Evolutionary conservation across 2,797 vertebrate genomes (phyloP).

Genomic region (Emydoidea blandingii): DNA sequence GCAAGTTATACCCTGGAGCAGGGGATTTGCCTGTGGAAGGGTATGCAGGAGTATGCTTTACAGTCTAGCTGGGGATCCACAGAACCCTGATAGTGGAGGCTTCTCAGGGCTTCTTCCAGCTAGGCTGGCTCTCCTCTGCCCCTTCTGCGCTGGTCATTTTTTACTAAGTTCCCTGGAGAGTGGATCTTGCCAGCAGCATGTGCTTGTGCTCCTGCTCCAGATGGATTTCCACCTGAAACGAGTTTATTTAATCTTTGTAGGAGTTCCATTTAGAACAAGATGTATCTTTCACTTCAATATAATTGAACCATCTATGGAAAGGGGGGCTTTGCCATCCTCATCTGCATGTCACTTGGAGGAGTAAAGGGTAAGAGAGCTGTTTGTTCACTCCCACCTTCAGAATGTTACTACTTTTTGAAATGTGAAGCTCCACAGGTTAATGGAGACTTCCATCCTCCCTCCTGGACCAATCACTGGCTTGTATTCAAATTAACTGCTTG

Average conservation of each 20-base stretch:
- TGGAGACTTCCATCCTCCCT: background rate
- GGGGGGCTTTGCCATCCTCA: background rate
- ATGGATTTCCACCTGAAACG: background rate
- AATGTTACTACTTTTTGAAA: background rate
- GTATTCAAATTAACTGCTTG: background rate
- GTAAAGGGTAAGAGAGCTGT: background rate
- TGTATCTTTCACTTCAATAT: background rate
- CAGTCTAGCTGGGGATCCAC: background rate
- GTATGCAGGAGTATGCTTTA: background rate
- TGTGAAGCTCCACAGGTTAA: background rate
- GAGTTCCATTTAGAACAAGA: background rate
- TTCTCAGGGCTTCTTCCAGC: background rate
- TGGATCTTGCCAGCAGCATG: background rate
- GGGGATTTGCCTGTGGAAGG: background rate
- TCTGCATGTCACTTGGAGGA: background rate
- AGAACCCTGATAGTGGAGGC: background rate
- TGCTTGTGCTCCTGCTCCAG: background rate
- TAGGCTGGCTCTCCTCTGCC: background rate
- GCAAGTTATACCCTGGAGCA: background rate
- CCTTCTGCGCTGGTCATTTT: background rate
- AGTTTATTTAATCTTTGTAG: background rate
- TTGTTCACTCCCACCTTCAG: background rate
- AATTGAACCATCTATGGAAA: background rate
- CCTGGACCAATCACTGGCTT: fast-evolving
- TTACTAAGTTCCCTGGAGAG: background rate